Base-by-base conservation (phyloP, 2,888 invertebrate species). In the Timema podura region DNA sequence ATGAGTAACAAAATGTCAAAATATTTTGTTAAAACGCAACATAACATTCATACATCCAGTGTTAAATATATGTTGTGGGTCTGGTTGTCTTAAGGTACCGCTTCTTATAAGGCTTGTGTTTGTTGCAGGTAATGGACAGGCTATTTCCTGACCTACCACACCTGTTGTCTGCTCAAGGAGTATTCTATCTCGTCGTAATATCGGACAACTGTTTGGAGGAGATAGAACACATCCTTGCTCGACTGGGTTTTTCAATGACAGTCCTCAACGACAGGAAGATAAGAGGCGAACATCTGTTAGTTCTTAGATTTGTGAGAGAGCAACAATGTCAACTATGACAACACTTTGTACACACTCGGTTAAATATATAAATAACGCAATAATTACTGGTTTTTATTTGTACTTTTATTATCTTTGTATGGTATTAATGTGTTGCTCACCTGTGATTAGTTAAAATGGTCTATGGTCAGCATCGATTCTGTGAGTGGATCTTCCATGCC, bases 181-280 rank as follows among this genome's bases (percentile, higher is more conserved):
- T 91, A 5, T 92, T 96, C 81, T 99, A 98, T 81, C 83, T 98
- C 75, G 84, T 98, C 66, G 85, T 93, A 46, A 87, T 98, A 73
- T 90, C 92, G 82, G 95, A 96, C 80, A 99, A 99, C 84, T 87
- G 92, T 80, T 91, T 92, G 51, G 80, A 86, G 54, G 88, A 90
- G 78, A 89, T 96, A 68, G 83, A 87, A 69, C 76, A 83, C 64
- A 82, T 86, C 64, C 86, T 95, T 83, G 75, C 79, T 66, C 75
- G 78, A 45, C 78, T 85, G 67, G 86, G 88, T 51, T 91, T 91
- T 78, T 78, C 79, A 68, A 87, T 87, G 75, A 80, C 84, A 68
- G 83, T 86, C 72, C 83, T 96, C 68, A 82, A 89, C 72, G 87
- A 89, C 74, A 86, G 97, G 76, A 89, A 87, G 82, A 90, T 95